Base-by-base conservation (phyloP, 1,140 invertebrate species). In the Idris sp. region DNA sequence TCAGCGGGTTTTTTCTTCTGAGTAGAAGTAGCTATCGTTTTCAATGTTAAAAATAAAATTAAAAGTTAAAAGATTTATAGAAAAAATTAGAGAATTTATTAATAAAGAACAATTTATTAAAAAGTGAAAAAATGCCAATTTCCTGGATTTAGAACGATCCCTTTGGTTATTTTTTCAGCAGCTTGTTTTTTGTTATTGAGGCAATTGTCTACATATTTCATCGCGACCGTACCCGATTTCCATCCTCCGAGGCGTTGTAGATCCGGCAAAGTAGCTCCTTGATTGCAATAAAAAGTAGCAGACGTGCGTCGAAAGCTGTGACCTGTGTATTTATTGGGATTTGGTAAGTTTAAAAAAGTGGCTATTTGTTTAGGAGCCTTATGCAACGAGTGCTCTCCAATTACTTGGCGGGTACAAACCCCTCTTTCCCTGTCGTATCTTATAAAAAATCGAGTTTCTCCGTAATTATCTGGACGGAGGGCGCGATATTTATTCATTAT, bases 391-490 rank as follows among this genome's bases (percentile, higher is more conserved):
- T 46, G 25, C 15, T 31, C 25, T n/a, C 43, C 43, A 16, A 46
- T 30, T n/a, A 46, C 43, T 46, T 46, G 25, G 15, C 18, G 2
- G 7, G 14, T 5, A n/a, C 25, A 46, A 1, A 1, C 30, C 22
- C 43, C 26, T 2, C 15, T 28, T 30, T 16, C n/a, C 16, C 15
- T 2, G n/a, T 43, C 13, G 11, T 11, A 43, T 7, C 40, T 18
- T n/a, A 43, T 13, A 11, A 43, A 43, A 26, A 43, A 43, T 16
- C 15, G 11, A 25, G 35, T 15, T 18, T 26, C 18, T 11, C 25
- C 10, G n/a, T 44, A 16, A n/a, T 43, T 53, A n/a, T 10, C 2
- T 22, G 49, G 62, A 36, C 49, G 48, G 15, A 67, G 30, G 1
- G 28, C 1, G 4, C n/a, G 33, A 48, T 67, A 54, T 6, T 36